Evolutionary conservation across 2,888 invertebrate genomes (phyloP).

Genomic region (Rutpela maculata): DNA sequence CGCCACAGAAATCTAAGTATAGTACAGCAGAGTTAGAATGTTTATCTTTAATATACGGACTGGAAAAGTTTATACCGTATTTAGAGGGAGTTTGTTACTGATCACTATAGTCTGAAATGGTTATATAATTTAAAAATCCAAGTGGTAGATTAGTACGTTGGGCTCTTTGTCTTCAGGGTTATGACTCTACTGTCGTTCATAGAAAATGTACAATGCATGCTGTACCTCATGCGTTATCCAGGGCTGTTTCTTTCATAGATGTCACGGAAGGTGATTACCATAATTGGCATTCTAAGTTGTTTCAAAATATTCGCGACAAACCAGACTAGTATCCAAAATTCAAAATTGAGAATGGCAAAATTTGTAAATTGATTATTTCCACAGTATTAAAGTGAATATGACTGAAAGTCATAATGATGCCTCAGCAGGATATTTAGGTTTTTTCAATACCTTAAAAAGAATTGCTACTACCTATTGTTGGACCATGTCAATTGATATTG

Average conservation of each 20-base stretch:
- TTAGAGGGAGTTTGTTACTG: slow-evolving; percentile 3
- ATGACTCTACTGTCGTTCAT: not conserved
- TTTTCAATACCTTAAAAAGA: too few relatives aligned
- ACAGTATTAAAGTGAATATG: too few relatives aligned
- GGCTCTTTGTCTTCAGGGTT: not conserved
- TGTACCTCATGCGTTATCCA: not conserved
- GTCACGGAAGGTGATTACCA: not conserved
- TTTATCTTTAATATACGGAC: not conserved
- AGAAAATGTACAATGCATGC: not conserved
- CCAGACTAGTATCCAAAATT: not conserved
- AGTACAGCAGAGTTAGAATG: slow-evolving; percentile 8
- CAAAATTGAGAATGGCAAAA: not conserved
- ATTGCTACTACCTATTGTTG: too few relatives aligned
- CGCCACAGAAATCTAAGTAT: not conserved
- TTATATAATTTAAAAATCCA: not conserved
- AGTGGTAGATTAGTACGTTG: not conserved
- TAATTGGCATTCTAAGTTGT: not conserved
- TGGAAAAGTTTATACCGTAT: slow-evolving; percentile 9
- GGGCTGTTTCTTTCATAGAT: not conserved
- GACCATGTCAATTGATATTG: too few relatives aligned
- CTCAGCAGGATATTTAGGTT: too few relatives aligned
- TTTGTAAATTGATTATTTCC: not conserved
- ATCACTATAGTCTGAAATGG: slow-evolving; percentile 5
- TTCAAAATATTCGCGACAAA: not conserved
- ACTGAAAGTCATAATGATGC: too few relatives aligned